Evolutionary conservation across 2,797 vertebrate genomes (phyloP), one percentile per base, ranked within the genome.

Genomic region (Florisuga fusca): DNA sequence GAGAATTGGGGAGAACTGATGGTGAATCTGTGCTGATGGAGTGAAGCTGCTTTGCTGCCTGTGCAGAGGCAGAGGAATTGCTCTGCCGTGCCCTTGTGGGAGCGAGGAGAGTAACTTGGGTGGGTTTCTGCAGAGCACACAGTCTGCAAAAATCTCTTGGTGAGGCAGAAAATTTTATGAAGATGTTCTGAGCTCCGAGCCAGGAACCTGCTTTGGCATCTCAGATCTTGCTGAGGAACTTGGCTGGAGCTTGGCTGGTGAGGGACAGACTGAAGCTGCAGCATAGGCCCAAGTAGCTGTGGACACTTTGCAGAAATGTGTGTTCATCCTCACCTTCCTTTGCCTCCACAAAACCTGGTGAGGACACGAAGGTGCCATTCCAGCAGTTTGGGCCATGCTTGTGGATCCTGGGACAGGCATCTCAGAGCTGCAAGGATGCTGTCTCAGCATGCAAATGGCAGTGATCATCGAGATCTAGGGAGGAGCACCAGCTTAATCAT

Each of bases 71-170:
- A 46, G 61, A 27, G 7, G 43, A 3, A 57, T 54, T 10, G 27
- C 53, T 54, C 27, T 18, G 15, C 69, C 0, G 0, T 86, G 76
- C 46, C 69, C 79, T 64, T 7, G 0, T 36, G 77, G 48, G 27
- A 34, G 59, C 0, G 0, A 25, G 48, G 48, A 23, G n/a, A 43
- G 9, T 3, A 13, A 38, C 33, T 66, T 13, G 1, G 1, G 34
- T 34, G 87, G 46, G 46, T 69, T 74, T 80, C 63, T 71, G 68
- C 57, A 38, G 59, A 50, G 68, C 29, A 4, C 25, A 6, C 55
- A 29, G 0, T 12, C 67, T n/a, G 3, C 86, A 84, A 19, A 38
- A 63, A 63, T 46, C 41, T 68, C 53, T 63, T 43, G 58, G 79
- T 1, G 2, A 73, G 58, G 82, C 76, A 63, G 76, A 3, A 19